Evolutionary conservation across 2,113 vertebrate genomes (phyloP).

Genomic region (Geococcyx californianus): DNA sequence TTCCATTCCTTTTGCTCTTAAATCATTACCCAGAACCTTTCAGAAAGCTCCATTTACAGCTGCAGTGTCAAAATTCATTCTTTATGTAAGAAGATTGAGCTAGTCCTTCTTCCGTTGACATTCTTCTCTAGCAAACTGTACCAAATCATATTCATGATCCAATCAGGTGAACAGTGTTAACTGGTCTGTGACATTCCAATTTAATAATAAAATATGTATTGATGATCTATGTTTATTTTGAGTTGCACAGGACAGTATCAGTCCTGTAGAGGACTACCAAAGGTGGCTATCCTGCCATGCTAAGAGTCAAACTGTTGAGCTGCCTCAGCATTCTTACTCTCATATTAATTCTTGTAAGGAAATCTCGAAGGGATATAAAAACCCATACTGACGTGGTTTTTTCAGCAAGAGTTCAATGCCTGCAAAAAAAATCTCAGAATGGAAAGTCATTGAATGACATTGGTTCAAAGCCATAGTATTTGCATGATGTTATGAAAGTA

Average conservation of each 20-base stretch:
- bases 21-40: not conserved
- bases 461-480: not conserved
- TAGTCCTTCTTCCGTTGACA: not conserved
- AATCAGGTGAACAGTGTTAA: not conserved
- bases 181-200: not conserved
- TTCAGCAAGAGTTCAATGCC: not conserved
- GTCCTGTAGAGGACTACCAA: not conserved
- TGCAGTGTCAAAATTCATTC: not conserved
- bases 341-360: not conserved
- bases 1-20: not conserved
- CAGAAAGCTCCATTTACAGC: not conserved
- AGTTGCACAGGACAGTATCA: not conserved
- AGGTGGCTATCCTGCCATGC: not conserved
- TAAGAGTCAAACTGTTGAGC: not conserved
- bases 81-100: not conserved
- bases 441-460: not conserved
- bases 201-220: not conserved
- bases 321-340: not conserved
- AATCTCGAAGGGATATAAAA: not conserved
- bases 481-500: not conserved
- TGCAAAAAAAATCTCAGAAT: not conserved
- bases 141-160: not conserved
- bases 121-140: not conserved
- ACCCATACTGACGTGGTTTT: rapidly evolving
- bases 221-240: not conserved